Base-by-base conservation (phyloP, 2,113 vertebrate species). In the Hippocampus guttulatus region DNA sequence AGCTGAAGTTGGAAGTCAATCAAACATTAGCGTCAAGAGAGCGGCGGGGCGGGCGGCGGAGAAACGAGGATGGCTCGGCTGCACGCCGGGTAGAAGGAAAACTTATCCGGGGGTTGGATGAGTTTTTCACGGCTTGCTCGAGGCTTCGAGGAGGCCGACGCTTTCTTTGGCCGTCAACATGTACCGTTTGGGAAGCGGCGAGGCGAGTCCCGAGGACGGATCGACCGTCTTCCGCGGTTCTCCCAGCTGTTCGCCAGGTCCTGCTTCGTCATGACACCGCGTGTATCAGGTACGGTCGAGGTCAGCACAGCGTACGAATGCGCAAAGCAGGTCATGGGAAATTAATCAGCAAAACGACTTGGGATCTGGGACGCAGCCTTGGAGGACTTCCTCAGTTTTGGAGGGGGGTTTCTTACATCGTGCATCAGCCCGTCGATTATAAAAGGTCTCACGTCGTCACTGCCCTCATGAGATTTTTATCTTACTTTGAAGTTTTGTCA, bases 1-100 rank as follows among this genome's bases (percentile, higher is more conserved):
- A 73, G 73, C 63, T 81, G 33, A 76, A 74, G 76, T 75, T 85
- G 78, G 75, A 87, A 80, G 75, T 38, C 40, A 76, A 83, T 85
- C 57, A 84, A 71, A 73, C 15, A 38, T 85, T 80, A 83, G 71
- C 40, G 68, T 81, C 60, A 69, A 61, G 70, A 47, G 47, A 51
- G 71, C 30, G 78, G 40, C 8, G 52, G 78, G 25, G 54, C 70
- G 58, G 52, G 73, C 71, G 25, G 40, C 23, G 27, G 47, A 47
- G 58, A 41, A 33, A 70, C 74, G 8, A 57, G 38, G 41, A 60
- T 15, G 21, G 69, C 60, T 66, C 20, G 16, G 71, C 8, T 64
- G 62, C 41, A 40, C 15, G 64, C 20, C 8, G 63, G 5, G 0
- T 15, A 65, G 16, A 52, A 57, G 25, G 7, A 43, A 38, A 57